Evolutionary conservation across 53 echinoderm and acorn worm species (phyloP), one percentile per base, ranked within the genome.

Genomic region (Crossaster papposus): DNA sequence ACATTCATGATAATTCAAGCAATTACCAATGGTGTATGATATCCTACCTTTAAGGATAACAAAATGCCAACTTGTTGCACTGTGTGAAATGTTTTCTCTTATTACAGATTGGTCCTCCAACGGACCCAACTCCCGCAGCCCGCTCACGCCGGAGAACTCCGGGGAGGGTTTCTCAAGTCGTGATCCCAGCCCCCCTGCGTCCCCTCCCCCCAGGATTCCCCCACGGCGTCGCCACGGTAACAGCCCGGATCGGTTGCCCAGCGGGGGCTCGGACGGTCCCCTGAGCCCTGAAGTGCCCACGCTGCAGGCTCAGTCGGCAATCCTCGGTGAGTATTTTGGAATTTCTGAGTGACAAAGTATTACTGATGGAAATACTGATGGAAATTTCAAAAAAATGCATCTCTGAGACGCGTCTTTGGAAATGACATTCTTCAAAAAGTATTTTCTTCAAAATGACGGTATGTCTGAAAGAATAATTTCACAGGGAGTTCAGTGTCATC

Each of bases 201-300:
- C 90, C 77, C 94, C 94, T 17, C 94, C 94, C 26, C 94, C 94
- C 33, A 82, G 76, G 90, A 92, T 94, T 30, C 94, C 94, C 2
- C 94, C 94, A 0, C 86, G 94, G 32, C 88, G 94, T 55, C 90
- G 79, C 64, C 91, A 91, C 36, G 90, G 90, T 20, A 92, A 92
- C 72, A 90, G 88, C 62, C 70, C 89, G 71, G 90, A 88, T 31
- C 79, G 88, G 91, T 87, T 87, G 58, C 91, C 89, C n/a, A 92
- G 90, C 78, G 89, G 89, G 54, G 88, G 82, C 78, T 82, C 92
- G 2, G 94, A 94, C 38, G 82, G 76, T 30, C 65, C 74, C 31
- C 35, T 65, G 36, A 65, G 52, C 36, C 86, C 79, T 24, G 87
- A 87, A 24, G 4, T 77, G 85, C 73, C 74, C 32, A 28, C 31